A percentile compares a stretch with the other conserved stretches of the same genome.
Conservation (phyloP, 2,888 invertebrate genomes). For the Nomada ferruginata region DNA sequence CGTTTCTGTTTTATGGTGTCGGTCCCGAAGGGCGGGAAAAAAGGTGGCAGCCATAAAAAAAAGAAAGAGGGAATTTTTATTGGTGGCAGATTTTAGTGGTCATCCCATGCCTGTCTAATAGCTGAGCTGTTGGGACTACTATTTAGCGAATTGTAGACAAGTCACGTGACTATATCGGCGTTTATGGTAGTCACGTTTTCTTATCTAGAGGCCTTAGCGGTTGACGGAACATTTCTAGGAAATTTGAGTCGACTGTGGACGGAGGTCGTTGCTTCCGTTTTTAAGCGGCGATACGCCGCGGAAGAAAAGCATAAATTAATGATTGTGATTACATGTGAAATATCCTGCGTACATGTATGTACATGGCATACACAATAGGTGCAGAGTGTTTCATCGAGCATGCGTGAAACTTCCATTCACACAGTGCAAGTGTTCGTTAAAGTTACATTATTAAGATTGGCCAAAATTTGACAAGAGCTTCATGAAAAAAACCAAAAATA, state of each 20-base stretch:
- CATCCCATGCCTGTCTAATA: not conserved
- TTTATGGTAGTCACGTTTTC: too few species aligned
- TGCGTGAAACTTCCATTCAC: too few species aligned
- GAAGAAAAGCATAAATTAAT: not conserved
- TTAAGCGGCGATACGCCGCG: not conserved
- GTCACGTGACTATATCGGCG: not conserved
- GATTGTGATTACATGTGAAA: not conserved
- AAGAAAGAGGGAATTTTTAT: not conserved
- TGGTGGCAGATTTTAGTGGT: not conserved
- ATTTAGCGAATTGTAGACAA: not conserved
- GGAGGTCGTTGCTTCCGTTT: not conserved
- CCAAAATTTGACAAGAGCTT: not conserved
- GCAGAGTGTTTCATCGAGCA: too few species aligned
- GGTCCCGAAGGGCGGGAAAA: not conserved
- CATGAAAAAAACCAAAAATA: too few species aligned
- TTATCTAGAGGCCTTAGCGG: not conserved
- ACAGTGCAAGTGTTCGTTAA: not conserved
- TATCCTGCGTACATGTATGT: too few species aligned
- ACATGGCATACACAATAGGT: too few species aligned
- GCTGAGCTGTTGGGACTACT: not conserved
- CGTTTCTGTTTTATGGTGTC: not conserved
- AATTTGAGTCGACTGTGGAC: not conserved
- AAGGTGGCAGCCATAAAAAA: not conserved
- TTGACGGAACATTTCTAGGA: not conserved
- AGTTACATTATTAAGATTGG: not conserved